A percentile compares a stretch with the other conserved stretches of the same genome.
These are phyloP conservation scores for Pogona vitticeps DNA, from an alignment of 2,113 vertebrate genomes.

Conservation along the genomic window DNA sequence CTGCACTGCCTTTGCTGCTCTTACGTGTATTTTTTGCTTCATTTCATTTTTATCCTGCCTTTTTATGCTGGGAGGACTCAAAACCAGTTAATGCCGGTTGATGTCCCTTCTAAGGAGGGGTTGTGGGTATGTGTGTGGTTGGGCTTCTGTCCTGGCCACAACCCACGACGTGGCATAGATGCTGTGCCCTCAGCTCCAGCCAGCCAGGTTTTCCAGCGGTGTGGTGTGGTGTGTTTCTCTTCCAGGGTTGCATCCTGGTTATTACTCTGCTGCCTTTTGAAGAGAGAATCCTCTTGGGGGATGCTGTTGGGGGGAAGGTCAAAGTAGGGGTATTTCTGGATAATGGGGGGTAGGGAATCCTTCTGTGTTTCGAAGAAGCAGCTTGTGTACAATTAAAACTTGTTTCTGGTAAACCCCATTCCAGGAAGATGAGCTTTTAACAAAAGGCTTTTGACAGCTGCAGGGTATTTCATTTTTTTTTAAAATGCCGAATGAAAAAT, in stretches of 20 bases:
- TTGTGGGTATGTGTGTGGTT: too few species aligned
- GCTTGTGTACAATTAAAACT: conserved; percentile 94
- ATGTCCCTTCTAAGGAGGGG: not conserved
- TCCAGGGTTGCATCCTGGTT: too few species aligned
- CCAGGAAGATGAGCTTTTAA: conserved; percentile 97
- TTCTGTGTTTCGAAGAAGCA: conserved; percentile 73
- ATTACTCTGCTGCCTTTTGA: not conserved
- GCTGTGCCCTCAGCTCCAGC: not conserved
- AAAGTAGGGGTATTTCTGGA: not conserved
- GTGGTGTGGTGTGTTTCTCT: not conserved
- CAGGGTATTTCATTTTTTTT: conserved; percentile 91
- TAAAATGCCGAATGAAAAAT: conserved; percentile 96
- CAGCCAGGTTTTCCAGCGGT: not conserved
- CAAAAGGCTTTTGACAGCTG: conserved; percentile 98
- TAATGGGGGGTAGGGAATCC: conserved; percentile 28
- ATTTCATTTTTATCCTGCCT: not conserved
- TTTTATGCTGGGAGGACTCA: too few species aligned
- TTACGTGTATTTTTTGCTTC: too few species aligned
- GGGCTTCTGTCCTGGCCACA: not conserved
- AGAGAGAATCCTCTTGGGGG: not conserved
- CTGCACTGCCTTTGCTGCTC: not conserved
- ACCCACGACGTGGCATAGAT: not conserved
- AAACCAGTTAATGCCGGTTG: not conserved
- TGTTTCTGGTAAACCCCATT: conserved; percentile 90
- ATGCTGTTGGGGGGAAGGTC: not conserved